Evolutionary conservation across 2,797 vertebrate species (phyloP), one percentile per base, ranked within the genome.

Genomic region (Galago senegalensis): DNA sequence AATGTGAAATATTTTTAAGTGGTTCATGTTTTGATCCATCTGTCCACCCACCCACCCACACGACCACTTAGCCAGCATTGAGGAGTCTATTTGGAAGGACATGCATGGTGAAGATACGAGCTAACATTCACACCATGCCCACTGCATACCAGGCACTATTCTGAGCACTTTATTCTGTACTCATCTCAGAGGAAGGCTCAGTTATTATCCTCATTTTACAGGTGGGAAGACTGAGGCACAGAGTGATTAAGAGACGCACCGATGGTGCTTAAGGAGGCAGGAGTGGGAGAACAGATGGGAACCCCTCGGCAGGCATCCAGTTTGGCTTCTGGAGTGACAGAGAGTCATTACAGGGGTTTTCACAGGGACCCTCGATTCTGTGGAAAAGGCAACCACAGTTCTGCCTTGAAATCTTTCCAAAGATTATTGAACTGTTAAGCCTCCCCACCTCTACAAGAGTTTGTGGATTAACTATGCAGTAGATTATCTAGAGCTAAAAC

Each of bases 111-210:
- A 70, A 58, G n/a, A 76, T 12, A 25, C 25, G 37, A 29, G 29
- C 37, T 6, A 29, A 63, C 1, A 1, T 49, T 61, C 27, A 18
- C 11, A 18, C 2, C 0, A 4, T 60, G 23, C 37, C 72, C 43
- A 49, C 29, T n/a, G 3, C 1, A 0, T 16, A 31, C 2, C 1
- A 9, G 37, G 17, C 13, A 3, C 17, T 37, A 23, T 81, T 56
- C 4, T 34, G 34, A 49, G 87, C 11, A 11, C 65, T 49, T 37
- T 21, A 13, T 16, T 79, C 60, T 63, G 40, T 29, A n/a, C 34
- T 63, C 18, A 37, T 17, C 84, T 58, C 6, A 49, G n/a, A 93
- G 65, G 20, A 85, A 93, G 37, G 23, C 58, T 20, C 85, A 34
- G 2, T n/a, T 67, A 72, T 14, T 67, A 31, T 29, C 13, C 17